These are phyloP conservation scores for Dromius quadrimaculatus DNA, from an alignment of 2,888 invertebrate genomes.

Conservation along the genomic window DNA sequence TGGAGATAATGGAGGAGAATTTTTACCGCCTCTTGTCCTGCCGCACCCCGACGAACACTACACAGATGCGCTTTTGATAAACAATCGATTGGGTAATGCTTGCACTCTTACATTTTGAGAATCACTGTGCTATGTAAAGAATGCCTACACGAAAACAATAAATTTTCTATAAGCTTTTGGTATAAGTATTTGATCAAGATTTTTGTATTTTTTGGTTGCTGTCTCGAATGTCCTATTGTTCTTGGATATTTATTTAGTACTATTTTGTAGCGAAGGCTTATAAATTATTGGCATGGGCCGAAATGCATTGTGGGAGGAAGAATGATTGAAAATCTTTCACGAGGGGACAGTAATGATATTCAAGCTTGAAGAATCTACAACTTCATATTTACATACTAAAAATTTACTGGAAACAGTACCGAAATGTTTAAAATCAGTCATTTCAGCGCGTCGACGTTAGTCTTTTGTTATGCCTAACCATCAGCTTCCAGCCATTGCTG, in stretches of 20 bases:
- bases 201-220: constrained; percentile 23
- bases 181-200: constrained; percentile 33
- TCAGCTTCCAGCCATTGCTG: no score
- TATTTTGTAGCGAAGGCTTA: constrained; percentile 9
- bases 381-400: constrained; percentile 7
- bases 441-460: no score
- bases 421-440: no score
- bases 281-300: constrained; percentile 18
- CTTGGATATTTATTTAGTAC: constrained; percentile 24
- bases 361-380: constrained; percentile 1
- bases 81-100: not conserved
- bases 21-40: not conserved
- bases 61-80: constrained; percentile 1
- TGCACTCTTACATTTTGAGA: not conserved
- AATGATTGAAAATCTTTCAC: not conserved
- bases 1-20: constrained; percentile 16
- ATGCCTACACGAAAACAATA: not conserved
- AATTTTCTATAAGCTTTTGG: not conserved
- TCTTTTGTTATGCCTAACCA: no score
- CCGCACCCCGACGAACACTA: not conserved
- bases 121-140: not conserved
- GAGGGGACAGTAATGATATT: constrained; percentile 2
- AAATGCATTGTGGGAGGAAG: constrained; percentile 14
- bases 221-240: constrained; percentile 5
- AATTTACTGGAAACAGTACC: no score